Conservation (phyloP, 2,888 invertebrate genomes). For the Hyposoter didymator region DNA sequence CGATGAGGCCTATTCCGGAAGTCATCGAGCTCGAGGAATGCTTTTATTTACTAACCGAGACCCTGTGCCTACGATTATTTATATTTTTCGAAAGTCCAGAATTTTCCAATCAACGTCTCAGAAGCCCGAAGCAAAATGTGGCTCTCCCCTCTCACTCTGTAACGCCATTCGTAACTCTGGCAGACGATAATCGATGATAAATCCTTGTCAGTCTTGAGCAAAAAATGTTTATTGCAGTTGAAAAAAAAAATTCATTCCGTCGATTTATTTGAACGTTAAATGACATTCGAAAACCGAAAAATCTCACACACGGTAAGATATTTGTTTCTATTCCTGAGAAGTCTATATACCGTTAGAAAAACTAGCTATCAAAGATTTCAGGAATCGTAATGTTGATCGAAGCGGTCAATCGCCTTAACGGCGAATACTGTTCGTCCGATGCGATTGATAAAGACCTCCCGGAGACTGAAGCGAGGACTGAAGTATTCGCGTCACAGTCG, state of each 20-base stretch:
- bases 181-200: background rate
- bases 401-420: slow-evolving; percentile 38
- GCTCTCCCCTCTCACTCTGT: background rate
- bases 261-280: background rate
- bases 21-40: slow-evolving; percentile 12
- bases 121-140: background rate
- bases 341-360: background rate
- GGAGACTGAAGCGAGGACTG: slow-evolving; percentile 34
- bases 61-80: slow-evolving; percentile 4
- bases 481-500: slow-evolving; percentile 46
- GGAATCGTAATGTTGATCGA: background rate
- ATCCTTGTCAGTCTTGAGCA: background rate
- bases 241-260: too few relatives aligned
- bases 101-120: background rate
- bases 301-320: background rate
- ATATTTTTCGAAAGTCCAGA: background rate
- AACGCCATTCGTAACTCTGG: background rate
- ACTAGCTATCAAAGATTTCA: background rate
- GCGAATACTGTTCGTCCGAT: slow-evolving; percentile 41
- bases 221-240: background rate
- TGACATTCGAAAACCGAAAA: background rate
- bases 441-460: slow-evolving; percentile 15
- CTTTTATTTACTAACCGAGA: background rate
- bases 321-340: background rate
- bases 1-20: slow-evolving; percentile 59